These are phyloP conservation scores for Pilophorus perplexus DNA, from an alignment of 2,888 invertebrate genomes.

Conservation along the genomic window DNA sequence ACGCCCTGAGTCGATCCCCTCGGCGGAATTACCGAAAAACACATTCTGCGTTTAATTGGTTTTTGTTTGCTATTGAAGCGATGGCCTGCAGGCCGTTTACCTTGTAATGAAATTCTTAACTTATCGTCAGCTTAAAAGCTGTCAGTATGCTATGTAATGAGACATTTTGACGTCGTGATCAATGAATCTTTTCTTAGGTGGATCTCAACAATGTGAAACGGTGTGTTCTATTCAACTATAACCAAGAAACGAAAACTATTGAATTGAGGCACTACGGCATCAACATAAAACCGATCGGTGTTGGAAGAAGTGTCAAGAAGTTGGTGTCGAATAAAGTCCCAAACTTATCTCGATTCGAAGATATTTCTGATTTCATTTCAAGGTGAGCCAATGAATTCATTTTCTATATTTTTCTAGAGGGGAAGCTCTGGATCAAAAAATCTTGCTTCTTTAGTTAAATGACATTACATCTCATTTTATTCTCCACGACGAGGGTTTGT, in stretches of 20 bases:
- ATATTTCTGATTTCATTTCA: slow-evolving; percentile 82
- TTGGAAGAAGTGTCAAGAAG: slow-evolving; percentile 89
- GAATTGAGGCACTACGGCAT: slow-evolving; percentile 96
- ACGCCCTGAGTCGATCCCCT: too few species aligned
- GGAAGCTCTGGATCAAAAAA: neutral
- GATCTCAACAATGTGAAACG: slow-evolving; percentile 82
- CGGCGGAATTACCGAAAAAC: too few species aligned
- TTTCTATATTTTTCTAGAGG: neutral
- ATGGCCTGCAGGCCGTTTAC: neutral
- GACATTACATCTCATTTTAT: too few species aligned
- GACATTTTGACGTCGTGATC: too few species aligned
- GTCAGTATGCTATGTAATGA: too few species aligned
- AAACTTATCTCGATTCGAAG: slow-evolving; percentile 76
- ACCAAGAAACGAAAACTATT: slow-evolving; percentile 75
- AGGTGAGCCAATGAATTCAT: slow-evolving; percentile 61
- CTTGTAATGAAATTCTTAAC: neutral
- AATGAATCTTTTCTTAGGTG: slow-evolving; percentile 60
- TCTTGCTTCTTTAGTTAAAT: too few species aligned
- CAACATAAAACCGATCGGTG: slow-evolving; percentile 83
- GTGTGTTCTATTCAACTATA: slow-evolving; percentile 88
- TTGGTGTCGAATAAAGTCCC: slow-evolving; percentile 88
- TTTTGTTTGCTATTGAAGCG: too few species aligned
- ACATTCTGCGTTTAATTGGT: neutral
- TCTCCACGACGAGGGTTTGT: neutral
- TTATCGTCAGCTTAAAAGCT: too few species aligned